Base-by-base conservation (phyloP, 2,888 invertebrate genomes). In the Uropetala carovei region DNA sequence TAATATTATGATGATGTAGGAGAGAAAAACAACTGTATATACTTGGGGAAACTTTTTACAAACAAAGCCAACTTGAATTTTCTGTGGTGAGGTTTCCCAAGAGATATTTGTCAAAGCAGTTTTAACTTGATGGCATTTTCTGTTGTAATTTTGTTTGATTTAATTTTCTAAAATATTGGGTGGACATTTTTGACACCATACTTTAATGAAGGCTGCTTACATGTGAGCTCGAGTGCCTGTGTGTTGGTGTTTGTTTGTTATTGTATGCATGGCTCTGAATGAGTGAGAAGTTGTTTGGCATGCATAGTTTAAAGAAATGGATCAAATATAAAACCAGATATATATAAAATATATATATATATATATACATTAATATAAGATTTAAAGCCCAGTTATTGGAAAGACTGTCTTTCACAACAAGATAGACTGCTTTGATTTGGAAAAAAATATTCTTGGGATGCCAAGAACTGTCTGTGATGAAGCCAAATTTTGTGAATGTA, bases 401-500 rank as follows among this genome's bases (percentile, higher is more conserved):
- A 92, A 84, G 84, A 84, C 64, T 89, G 92, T 93, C 92, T 93
- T 92, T 93, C 92, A 93, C 92, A 92, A 92, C 92, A 92, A 92
- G 92, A 91, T 92, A 93, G 92, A 93, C 93, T 93, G 93, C 93
- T 93, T 93, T 93, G 93, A 93, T 92, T 92, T 93, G 92, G 85
- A 89, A 89, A 89, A 64, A 89, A 89, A 89, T 89, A 89, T 89
- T 89, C 89, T 89, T 89, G 89, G 89, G 89, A 89, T 89, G 89
- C 89, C 89, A 89, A 89, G 89, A 89, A 93, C 96, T 96, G 95
- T 96, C 96, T 96, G 96, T 96, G 96, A 96, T 96, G 96, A 95
- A 95, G 95, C 96, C 95, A 96, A 96, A 96, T 96, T 96, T 96
- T 95, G 89, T 89, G 95, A 94, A 96, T 96, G 96, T 96, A 96